These are phyloP conservation scores for Cerceris rybyensis DNA, from an alignment of 2,888 invertebrate species.

Conservation along the genomic window DNA sequence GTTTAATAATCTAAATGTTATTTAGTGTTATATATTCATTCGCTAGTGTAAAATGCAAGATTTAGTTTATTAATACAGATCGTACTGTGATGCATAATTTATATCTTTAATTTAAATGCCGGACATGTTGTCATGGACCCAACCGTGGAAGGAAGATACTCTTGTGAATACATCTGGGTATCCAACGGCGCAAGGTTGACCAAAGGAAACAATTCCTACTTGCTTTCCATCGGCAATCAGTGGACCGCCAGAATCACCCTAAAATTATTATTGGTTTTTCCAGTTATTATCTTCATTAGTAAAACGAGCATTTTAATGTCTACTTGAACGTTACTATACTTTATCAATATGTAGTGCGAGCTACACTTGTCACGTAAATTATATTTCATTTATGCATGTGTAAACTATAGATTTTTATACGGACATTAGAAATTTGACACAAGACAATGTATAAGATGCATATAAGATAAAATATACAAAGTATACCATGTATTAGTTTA, in stretches of 20 bases:
- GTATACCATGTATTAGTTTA: too few relatives aligned
- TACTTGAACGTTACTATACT: background rate
- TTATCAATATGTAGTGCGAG: background rate
- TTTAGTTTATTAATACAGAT: background rate
- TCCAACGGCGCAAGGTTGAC: conserved; percentile 58
- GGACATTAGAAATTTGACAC: too few relatives aligned
- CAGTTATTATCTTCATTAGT: too few relatives aligned
- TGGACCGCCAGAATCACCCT: conserved; percentile 61
- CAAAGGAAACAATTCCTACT: conserved; percentile 66
- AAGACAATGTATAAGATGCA: too few relatives aligned
- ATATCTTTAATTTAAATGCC: background rate
- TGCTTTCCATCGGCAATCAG: conserved; percentile 51
- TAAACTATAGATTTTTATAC: too few relatives aligned
- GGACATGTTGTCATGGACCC: conserved; percentile 51
- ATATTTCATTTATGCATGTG: too few relatives aligned
- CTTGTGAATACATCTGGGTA: conserved; percentile 65
- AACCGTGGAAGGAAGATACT: conserved; percentile 46
- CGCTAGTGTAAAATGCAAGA: background rate
- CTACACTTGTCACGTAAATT: too few relatives aligned
- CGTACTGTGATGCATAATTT: background rate
- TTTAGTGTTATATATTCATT: too few relatives aligned
- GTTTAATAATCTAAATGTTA: too few relatives aligned
- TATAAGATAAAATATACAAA: too few relatives aligned
- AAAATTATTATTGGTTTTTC: background rate
- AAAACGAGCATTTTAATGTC: background rate